Base-by-base conservation (phyloP, 2,797 vertebrate species). In the Eulemur albifrons region DNA sequence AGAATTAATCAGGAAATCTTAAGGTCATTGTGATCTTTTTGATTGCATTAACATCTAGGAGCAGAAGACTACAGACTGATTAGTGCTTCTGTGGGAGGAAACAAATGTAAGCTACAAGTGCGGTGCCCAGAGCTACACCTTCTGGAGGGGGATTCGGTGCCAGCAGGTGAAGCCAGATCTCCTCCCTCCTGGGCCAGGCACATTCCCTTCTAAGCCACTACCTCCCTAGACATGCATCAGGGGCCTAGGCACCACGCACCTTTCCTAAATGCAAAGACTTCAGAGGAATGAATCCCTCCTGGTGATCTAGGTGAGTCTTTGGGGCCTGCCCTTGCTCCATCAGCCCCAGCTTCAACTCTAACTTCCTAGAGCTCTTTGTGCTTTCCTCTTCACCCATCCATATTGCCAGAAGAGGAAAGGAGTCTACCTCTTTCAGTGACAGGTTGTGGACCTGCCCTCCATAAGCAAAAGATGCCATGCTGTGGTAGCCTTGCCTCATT, bases 1-100 rank as follows among this genome's bases (percentile, higher is more conserved):
- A 38, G 23, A 45, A 94, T 88, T 93, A 95, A 96, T 96, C 90
- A 70, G 76, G 70, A 84, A 93, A 88, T 90, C 76, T 93, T 93
- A 87, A 94, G 75, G 87, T 94, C 97, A 67, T 32, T 83, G 73
- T 67, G 59, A 92, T 96, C 57, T 80, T 40, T n/a, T 91, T 94
- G 83, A 89, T 95, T 93, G 70, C 75, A 94, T 94, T 97, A 83
- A 65, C 50, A 95, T 87, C 79, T 79, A 75, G 21, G 23, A 59
- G 43, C 69, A 94, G 85, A 95, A 75, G 45, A 87, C 12, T 76
- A 75, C 48, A 96, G 83, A 89, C 43, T 89, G 82, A 96, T 92
- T 90, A 94, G 35, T 83, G 57, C 32, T 85, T 70, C 30, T 17
- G 30, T 27, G 83, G 70, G 80, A 72, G 9, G 18, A n/a, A 81